phyloP scores from a whole-genome alignment of 2,113 vertebrate species.

The Cathartes aura region DNA sequence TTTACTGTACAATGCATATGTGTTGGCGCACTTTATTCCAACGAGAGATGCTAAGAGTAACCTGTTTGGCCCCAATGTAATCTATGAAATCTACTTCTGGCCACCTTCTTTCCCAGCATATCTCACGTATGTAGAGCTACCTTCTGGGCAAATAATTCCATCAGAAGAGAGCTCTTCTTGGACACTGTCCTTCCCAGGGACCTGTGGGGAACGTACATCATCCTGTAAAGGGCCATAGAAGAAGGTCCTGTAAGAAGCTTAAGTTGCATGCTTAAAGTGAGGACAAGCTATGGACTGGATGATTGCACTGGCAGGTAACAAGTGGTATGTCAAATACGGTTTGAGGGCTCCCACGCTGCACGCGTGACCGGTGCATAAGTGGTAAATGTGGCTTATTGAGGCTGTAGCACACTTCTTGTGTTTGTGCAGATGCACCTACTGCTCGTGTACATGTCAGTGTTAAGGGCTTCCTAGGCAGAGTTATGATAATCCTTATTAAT shows the following conservation, averaged over 20 bases:
- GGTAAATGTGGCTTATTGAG: background rate
- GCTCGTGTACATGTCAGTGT: accelerated
- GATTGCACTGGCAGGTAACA: background rate
- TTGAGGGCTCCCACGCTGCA: background rate
- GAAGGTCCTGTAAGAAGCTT: background rate
- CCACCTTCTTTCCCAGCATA: background rate
- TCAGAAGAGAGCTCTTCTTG: background rate
- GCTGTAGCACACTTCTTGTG: background rate
- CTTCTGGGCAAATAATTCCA: background rate
- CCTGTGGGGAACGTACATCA: background rate
- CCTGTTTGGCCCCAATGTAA: background rate
- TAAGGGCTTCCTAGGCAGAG: background rate
- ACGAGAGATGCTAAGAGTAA: background rate
- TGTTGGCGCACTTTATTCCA: background rate
- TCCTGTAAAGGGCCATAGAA: background rate
- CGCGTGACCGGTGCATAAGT: background rate
- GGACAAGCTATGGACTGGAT: background rate
- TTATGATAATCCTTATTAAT: background rate
- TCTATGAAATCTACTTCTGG: background rate
- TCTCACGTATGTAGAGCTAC: background rate
- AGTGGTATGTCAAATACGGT: accelerated
- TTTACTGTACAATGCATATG: background rate
- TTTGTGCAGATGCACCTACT: background rate
- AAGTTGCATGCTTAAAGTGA: background rate
- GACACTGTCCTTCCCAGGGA: background rate